Conservation (phyloP, 2,888 invertebrate species). For the Chalcis sispes region DNA sequence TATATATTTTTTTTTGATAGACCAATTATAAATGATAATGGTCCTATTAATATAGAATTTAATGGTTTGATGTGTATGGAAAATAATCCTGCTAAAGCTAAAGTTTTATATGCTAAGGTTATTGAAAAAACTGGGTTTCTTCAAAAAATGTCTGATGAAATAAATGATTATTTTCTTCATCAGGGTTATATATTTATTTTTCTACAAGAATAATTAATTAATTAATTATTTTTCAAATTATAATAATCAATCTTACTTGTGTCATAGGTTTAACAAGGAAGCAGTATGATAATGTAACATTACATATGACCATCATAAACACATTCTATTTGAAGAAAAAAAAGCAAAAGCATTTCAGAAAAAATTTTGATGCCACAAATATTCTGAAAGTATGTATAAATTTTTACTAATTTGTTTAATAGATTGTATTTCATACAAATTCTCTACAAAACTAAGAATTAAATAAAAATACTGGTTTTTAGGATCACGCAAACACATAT, state of each 20-base stretch:
- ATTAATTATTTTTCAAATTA: constrained; percentile 15
- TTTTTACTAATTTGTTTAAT: neutral
- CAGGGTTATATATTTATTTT: constrained; percentile 77
- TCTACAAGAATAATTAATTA: constrained; percentile 9
- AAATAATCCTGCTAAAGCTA: constrained; percentile 89
- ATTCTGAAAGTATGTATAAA: constrained; percentile 79
- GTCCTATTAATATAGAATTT: constrained; percentile 79
- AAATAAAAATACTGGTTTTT: constrained; percentile 50
- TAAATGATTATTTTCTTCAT: constrained; percentile 79
- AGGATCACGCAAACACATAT: constrained; percentile 79
- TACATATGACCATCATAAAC: constrained; percentile 94
- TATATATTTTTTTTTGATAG: constrained; percentile 66
- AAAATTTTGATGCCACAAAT: constrained; percentile 81
- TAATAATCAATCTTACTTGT: neutral
- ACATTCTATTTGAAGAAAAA: constrained; percentile 78
- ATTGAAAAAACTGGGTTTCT: constrained; percentile 75
- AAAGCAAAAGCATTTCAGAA: constrained; percentile 64
- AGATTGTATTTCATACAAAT: too few species aligned
- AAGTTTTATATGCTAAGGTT: constrained; percentile 88
- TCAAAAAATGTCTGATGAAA: constrained; percentile 81
- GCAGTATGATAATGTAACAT: constrained; percentile 82
- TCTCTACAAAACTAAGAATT: constrained; percentile 16
- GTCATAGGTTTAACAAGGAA: constrained; percentile 62
- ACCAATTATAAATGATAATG: constrained; percentile 72
- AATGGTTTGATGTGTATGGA: constrained; percentile 84